Base-by-base conservation (phyloP, 1,140 invertebrate genomes). In the Drosophila lacertosa region DNA sequence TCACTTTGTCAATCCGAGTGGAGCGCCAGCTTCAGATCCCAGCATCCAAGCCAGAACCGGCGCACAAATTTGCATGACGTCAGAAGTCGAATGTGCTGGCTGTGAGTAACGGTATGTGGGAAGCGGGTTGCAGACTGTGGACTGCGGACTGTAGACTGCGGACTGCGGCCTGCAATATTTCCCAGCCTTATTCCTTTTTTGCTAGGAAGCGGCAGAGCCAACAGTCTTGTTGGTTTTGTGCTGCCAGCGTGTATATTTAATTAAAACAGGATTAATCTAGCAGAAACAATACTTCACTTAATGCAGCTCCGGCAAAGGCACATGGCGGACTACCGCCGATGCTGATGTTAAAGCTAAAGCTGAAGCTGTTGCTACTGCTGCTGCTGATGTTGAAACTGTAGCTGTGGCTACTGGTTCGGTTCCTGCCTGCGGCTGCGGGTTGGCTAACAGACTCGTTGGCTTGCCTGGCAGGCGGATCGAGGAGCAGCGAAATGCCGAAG, bases 261-360 rank as follows among this genome's bases (percentile, higher is more conserved):
- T 88, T 88, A 88, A 88, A 88, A 88, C 82, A 71, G 83, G 83
- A 88, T 88, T 88, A 88, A 88, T 88, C 82, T 88, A 88, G 82
- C 82, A 88, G 83, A 88, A 88, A 88, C 82, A 88, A 88, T 88
- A 88, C 82, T 88, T 88, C 82, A 88, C 82, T 88, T 88, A 88
- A 88, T 88, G 83, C 82, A 89, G 77, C 80, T 54, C 42, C 71
- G 55, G 48, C 47, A 63, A 39, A 60, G 53, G 60, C 62, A 63
- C 62, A 65, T 67, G 39, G 40, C 53, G 60, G 55, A 37, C 55
- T 15, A 40, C 50, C 26, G 22, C 16, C 26, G 32, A 18, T 29
- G 39, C 10, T 47, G 47, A 57, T 29, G 42, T 18, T 22, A 10
- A 15, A 42, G 39, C 26, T 37, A 9, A 35, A 47, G 39, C 47